A percentile compares a stretch with the other conserved stretches of the same genome.
phyloP scores from a whole-genome alignment of 2,113 vertebrate genomes.

The Rafetus swinhoei region DNA sequence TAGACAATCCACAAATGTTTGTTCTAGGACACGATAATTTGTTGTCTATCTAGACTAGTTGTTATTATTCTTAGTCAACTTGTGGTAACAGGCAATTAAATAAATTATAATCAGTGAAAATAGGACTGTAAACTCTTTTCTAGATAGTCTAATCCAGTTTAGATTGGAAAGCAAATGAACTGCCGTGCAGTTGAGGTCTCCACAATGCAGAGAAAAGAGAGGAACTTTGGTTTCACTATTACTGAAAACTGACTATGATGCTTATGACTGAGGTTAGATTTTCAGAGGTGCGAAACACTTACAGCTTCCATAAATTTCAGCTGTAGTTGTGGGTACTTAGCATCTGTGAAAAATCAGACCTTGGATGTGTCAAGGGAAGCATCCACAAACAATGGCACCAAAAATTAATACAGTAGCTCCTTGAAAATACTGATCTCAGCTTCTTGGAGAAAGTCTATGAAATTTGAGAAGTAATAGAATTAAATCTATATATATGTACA shows the following conservation, averaged over 20 bases:
- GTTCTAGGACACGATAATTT: background rate
- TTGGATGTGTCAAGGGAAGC: too few species aligned
- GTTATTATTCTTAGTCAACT: background rate
- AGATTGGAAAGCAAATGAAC: background rate
- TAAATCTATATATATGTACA: background rate
- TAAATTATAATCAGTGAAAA: background rate
- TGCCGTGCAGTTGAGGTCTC: background rate
- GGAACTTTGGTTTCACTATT: too few species aligned
- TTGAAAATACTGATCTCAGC: background rate
- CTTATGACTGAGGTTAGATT: too few species aligned
- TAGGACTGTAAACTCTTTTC: background rate
- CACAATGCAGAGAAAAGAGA: too few species aligned
- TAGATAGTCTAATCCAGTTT: background rate
- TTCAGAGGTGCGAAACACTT: too few species aligned
- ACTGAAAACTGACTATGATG: too few species aligned
- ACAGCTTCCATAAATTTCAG: too few species aligned
- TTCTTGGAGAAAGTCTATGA: background rate
- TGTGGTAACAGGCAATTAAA: background rate
- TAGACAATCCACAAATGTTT: background rate
- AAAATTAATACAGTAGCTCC: too few species aligned
- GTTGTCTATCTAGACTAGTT: background rate
- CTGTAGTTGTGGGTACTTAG: too few species aligned
- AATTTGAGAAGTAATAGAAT: background rate
- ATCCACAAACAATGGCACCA: too few species aligned
- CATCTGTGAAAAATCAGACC: too few species aligned